Evolutionary conservation across 2,888 invertebrate genomes (phyloP).

Genomic region (Tineola bisselliella): DNA sequence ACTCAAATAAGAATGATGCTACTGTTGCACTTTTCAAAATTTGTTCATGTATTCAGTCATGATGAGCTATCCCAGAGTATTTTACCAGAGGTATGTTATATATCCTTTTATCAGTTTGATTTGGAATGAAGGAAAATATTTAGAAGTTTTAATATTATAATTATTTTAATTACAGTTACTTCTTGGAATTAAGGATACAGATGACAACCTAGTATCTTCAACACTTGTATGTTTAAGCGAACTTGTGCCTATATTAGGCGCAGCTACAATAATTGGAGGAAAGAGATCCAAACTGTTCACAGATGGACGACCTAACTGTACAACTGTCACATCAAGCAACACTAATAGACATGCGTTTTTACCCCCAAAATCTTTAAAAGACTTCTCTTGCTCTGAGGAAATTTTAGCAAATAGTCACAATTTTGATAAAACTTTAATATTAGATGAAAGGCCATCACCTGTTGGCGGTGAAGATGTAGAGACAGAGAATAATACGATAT

Average conservation of each 20-base stretch:
- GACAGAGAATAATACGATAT: constrained; percentile 34
- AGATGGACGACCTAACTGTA: constrained; percentile 81
- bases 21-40: constrained; percentile 80
- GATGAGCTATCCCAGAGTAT: constrained; percentile 80
- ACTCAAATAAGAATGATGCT: constrained; percentile 80
- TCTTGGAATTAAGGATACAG: constrained; percentile 86
- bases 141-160: too few relatives aligned
- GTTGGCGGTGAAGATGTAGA: constrained; percentile 83
- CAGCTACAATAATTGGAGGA: constrained; percentile 86
- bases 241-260: constrained; percentile 85
- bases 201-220: constrained; percentile 82
- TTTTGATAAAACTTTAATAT: constrained; percentile 45
- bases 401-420: constrained; percentile 30
- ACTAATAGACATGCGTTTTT: background rate
- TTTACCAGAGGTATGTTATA: constrained; percentile 78
- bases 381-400: constrained; percentile 45
- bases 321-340: constrained; percentile 20
- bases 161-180: constrained; percentile 68
- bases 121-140: too few relatives aligned
- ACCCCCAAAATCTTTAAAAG: constrained; percentile 29
- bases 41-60: constrained; percentile 76
- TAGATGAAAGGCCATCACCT: constrained; percentile 81
- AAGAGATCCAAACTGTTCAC: constrained; percentile 83
- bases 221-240: constrained; percentile 85
- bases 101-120: too few relatives aligned